Conservation (phyloP, 1,140 invertebrate genomes). For the Cylas formicarius region DNA sequence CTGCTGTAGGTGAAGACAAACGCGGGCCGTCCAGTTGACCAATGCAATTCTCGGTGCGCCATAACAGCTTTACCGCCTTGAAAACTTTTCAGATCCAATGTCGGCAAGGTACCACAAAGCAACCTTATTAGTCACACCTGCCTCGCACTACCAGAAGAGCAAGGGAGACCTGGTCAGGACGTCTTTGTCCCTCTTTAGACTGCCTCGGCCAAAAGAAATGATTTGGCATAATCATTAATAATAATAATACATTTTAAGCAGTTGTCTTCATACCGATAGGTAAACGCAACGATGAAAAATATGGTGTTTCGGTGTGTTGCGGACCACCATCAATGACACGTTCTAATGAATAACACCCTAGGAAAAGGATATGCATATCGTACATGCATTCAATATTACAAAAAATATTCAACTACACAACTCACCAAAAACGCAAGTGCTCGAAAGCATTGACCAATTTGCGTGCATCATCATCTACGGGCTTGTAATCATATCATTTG, state of each 20-base stretch:
- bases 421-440: too few species aligned
- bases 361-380: too few species aligned
- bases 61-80: too few species aligned
- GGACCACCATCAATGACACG: too few species aligned
- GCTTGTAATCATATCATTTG: too few species aligned
- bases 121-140: constrained; percentile 40
- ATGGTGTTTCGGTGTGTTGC: constrained; percentile 7
- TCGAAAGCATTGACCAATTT: too few species aligned
- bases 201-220: constrained; percentile 35
- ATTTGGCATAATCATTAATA: constrained; percentile 42
- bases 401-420: too few species aligned
- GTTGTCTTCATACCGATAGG: constrained; percentile 18
- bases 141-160: constrained; percentile 34
- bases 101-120: constrained; percentile 36
- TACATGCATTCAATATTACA: too few species aligned
- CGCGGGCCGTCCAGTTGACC: constrained; percentile 19
- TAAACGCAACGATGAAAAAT: constrained; percentile 14
- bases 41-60: constrained; percentile 4
- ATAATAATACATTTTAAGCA: constrained; percentile 26
- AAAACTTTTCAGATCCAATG: constrained; percentile 33
- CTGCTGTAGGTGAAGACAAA: constrained; percentile 37
- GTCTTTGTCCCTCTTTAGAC: too few species aligned
- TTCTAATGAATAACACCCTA: too few species aligned
- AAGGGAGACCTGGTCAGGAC: constrained; percentile 26
- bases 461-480: too few species aligned